Evolutionary conservation across 2,797 vertebrate species (phyloP).

Genomic region (Etheostoma perlongum): DNA sequence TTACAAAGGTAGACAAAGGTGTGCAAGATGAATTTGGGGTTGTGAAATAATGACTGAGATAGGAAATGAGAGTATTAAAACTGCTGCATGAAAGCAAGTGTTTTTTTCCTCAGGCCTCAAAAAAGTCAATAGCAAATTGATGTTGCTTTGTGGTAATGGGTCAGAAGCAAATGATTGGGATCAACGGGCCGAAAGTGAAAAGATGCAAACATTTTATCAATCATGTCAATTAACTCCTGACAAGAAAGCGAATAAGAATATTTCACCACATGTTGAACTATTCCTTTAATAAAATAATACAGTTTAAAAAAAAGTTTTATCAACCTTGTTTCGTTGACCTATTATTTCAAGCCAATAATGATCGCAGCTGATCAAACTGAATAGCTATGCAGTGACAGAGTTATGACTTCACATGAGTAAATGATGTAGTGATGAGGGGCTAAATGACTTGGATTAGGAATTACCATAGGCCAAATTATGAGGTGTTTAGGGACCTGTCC

Average conservation of each 20-base stretch:
- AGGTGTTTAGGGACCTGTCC: slow-evolving; percentile 58
- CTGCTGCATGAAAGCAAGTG: neutral
- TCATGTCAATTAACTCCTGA: too few species aligned
- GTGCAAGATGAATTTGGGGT: neutral
- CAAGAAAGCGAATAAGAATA: too few species aligned
- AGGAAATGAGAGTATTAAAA: neutral
- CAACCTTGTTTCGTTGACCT: neutral
- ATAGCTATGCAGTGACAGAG: slow-evolving; percentile 54
- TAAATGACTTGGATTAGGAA: slow-evolving; percentile 35
- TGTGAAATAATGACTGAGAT: too few species aligned
- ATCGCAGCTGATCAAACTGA: slow-evolving; percentile 40
- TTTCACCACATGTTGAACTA: neutral
- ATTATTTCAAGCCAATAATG: slow-evolving; percentile 11
- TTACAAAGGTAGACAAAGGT: neutral
- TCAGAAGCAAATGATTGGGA: neutral
- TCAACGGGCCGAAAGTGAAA: neutral
- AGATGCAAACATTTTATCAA: too few species aligned
- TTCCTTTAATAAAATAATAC: neutral
- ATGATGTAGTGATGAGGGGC: slow-evolving; percentile 32
- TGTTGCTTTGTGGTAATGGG: too few species aligned
- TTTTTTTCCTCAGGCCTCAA: neutral
- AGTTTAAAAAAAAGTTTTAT: neutral
- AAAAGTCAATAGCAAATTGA: neutral
- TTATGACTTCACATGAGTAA: slow-evolving; percentile 24
- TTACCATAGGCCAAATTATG: slow-evolving; percentile 48